Evolutionary conservation across 92 coral and sea anemone species (phyloP).

Genomic region (Anthopleura xanthogrammica): DNA sequence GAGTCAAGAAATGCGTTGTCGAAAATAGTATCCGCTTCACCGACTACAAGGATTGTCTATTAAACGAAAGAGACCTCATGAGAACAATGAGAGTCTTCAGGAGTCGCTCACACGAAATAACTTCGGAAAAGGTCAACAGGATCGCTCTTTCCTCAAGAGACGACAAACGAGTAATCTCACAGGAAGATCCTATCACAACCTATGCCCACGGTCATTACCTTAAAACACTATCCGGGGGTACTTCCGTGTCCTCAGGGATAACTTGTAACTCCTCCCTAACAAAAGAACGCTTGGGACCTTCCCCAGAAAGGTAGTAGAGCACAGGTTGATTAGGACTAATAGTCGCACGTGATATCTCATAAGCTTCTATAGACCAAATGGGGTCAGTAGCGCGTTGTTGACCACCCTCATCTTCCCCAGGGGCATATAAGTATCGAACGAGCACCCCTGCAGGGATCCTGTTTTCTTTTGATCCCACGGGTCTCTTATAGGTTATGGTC

Average conservation of each 20-base stretch:
- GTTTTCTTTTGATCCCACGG: constrained; percentile 4
- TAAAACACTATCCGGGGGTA: background rate
- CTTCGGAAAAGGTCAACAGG: no score
- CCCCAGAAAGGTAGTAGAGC: background rate
- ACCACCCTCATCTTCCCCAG: constrained; percentile 31
- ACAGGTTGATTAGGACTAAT: constrained; percentile 2
- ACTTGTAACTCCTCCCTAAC: constrained; percentile 21
- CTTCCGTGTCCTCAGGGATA: background rate
- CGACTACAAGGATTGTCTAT: no score
- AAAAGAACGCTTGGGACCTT: background rate
- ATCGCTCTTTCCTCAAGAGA: no score
- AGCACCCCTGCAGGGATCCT: background rate
- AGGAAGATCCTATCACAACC: no score
- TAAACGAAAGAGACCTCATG: no score
- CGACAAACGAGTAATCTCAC: no score
- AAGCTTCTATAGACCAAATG: constrained; percentile 20
- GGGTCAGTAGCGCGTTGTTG: constrained; percentile 29
- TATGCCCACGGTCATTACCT: no score
- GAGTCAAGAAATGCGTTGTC: no score
- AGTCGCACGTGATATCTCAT: background rate
- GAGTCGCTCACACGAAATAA: no score
- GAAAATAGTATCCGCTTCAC: no score
- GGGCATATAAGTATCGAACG: constrained; percentile 9
- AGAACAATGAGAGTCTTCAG: no score
- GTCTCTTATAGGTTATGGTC: background rate